These are phyloP conservation scores for Cardiocondyla obscurior DNA, from an alignment of 1,140 invertebrate genomes.

Conservation along the genomic window DNA sequence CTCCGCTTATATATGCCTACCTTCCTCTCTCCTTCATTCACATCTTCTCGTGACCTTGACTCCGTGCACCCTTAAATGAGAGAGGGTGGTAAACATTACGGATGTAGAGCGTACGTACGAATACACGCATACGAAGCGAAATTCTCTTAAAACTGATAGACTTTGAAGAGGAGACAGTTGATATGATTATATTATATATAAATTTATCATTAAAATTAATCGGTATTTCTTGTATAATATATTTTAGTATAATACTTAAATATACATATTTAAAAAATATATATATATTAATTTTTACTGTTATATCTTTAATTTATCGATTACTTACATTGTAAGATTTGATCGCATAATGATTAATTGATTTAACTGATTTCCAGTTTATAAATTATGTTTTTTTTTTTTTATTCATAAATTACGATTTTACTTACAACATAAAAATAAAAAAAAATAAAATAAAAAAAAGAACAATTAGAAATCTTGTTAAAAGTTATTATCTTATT, in stretches of 20 bases:
- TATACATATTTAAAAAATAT: neutral
- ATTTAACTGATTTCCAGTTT: neutral
- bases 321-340: neutral
- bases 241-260: neutral
- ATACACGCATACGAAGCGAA: conserved; percentile 50
- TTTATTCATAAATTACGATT: neutral
- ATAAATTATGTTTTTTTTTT: neutral
- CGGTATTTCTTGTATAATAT: neutral
- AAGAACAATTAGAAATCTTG: neutral
- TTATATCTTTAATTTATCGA: neutral
- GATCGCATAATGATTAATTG: neutral
- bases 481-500: neutral
- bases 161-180: neutral
- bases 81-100: conserved; percentile 70
- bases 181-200: neutral
- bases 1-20: conserved; percentile 28
- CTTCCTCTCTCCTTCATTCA: conserved; percentile 74
- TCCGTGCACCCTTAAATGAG: conserved; percentile 75
- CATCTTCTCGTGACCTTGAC: conserved; percentile 74
- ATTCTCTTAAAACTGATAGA: conserved; percentile 56
- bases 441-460: neutral
- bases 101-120: conserved; percentile 62
- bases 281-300: neutral
- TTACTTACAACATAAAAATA: neutral
- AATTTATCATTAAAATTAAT: neutral